Conservation (phyloP, 2,888 invertebrate species). For the Ichneumoninae sp. region DNA sequence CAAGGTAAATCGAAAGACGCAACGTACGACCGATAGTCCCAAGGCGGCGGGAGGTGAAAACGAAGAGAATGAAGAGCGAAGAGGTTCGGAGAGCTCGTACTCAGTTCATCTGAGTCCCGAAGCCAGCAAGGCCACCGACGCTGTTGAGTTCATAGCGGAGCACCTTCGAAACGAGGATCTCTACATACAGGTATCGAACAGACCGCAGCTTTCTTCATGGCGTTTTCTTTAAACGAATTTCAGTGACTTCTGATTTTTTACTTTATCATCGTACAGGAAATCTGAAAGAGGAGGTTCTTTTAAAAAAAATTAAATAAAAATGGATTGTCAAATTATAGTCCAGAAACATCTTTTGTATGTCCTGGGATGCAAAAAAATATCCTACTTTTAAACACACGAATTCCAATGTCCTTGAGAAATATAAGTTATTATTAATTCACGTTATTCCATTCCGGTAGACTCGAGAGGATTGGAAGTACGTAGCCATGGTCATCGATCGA, state of each 20-base stretch:
- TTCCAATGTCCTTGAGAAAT: not conserved
- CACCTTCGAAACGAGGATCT: conserved; percentile 99
- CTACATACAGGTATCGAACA: conserved; percentile 94
- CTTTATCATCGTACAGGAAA: no score
- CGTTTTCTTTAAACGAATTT: not conserved
- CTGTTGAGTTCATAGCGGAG: conserved; percentile 99
- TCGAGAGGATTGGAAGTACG: conserved; percentile 99
- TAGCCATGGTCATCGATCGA: conserved; percentile 99
- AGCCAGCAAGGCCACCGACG: conserved; percentile 97
- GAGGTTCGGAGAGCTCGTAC: conserved; percentile 96
- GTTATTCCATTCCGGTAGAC: conserved; percentile 88
- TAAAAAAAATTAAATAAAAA: no score
- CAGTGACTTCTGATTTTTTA: no score
- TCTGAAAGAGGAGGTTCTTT: no score
- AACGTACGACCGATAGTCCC: conserved; percentile 86
- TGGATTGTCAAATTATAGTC: no score
- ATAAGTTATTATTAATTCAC: not conserved
- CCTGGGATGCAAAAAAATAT: not conserved
- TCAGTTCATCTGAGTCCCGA: conserved; percentile 95
- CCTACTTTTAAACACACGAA: not conserved
- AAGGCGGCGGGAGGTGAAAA: conserved; percentile 87
- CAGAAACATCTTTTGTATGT: no score
- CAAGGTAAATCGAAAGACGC: conserved; percentile 94
- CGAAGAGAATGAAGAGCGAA: conserved; percentile 88
- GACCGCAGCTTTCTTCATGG: not conserved